Conservation (phyloP, 2,888 invertebrate genomes). For the Epistrophe eligans region DNA sequence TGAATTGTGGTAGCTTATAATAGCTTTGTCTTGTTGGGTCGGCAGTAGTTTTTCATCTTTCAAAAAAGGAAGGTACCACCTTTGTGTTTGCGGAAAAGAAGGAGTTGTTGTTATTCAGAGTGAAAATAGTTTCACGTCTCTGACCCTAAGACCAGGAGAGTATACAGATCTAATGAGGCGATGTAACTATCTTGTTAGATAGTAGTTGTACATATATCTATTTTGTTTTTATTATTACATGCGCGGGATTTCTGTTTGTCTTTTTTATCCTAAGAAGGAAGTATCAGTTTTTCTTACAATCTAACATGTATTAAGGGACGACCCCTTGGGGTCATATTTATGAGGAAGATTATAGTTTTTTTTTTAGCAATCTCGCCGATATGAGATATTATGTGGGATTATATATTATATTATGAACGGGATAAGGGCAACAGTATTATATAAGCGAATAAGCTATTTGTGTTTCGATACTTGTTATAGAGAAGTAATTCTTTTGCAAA, state of each 20-base stretch:
- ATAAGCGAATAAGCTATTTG: conserved; percentile 29
- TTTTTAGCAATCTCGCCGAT: conserved; percentile 58
- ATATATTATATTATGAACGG: conserved; percentile 31
- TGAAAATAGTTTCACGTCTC: conserved; percentile 76
- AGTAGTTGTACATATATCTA: conserved; percentile 8
- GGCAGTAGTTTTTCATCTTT: conserved; percentile 61
- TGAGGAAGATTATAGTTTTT: conserved; percentile 66
- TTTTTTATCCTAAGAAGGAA: conserved; percentile 39
- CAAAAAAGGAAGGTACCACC: conserved; percentile 17
- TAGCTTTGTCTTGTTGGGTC: conserved; percentile 10
- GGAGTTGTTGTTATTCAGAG: conserved; percentile 67
- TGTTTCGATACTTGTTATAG: conserved; percentile 45
- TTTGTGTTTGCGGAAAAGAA: conserved; percentile 44
- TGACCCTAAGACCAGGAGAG: conserved; percentile 65
- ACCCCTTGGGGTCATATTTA: conserved; percentile 62
- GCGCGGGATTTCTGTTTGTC: conserved; percentile 19
- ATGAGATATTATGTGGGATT: conserved; percentile 63
- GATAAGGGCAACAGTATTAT: conserved; percentile 42
- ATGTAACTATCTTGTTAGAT: conserved; percentile 73
- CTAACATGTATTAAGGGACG: conserved; percentile 43
- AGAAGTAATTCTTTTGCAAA: conserved; percentile 26
- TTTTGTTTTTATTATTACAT: conserved; percentile 3
- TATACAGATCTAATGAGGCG: conserved; percentile 74
- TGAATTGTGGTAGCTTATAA: conserved; percentile 26
- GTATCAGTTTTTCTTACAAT: conserved; percentile 33